Evolutionary conservation across 2,797 vertebrate genomes (phyloP).

Genomic region (Xiphophorus birchmanni): DNA sequence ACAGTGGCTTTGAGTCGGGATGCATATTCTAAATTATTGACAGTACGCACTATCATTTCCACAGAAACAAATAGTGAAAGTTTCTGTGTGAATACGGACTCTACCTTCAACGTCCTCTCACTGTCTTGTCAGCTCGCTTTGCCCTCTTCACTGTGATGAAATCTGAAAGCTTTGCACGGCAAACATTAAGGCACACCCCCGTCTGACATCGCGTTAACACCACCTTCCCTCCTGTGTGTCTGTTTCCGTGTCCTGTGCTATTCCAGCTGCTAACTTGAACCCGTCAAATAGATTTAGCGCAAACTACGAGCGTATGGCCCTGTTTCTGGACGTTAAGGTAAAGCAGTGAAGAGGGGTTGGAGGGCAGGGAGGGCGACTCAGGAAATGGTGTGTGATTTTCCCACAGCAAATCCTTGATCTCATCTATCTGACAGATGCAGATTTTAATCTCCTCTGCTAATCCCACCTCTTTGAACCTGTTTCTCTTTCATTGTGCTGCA

Average conservation of each 20-base stretch:
- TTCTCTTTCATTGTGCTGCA: conserved; percentile 17
- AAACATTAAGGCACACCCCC: conserved; percentile 1
- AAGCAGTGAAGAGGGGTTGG: background rate
- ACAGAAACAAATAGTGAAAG: background rate
- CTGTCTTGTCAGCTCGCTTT: background rate
- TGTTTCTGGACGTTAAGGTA: conserved; percentile 11
- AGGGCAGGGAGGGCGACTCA: background rate
- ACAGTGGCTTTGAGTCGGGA: no score
- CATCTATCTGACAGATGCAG: conserved; percentile 38
- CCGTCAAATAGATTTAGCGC: conserved; percentile 28
- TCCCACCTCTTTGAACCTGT: conserved; percentile 7
- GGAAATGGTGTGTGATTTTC: conserved; percentile 25
- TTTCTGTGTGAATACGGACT: background rate
- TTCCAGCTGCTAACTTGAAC: conserved; percentile 20
- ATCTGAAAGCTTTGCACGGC: conserved; percentile 14
- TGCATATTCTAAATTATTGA: background rate
- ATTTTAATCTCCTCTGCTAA: conserved; percentile 43
- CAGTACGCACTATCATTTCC: background rate
- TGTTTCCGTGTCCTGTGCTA: background rate
- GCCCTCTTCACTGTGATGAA: background rate
- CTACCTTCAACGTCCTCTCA: conserved; percentile 29
- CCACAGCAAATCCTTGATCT: conserved; percentile 38
- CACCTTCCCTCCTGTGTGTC: conserved; percentile 4
- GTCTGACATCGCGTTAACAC: conserved; percentile 33
- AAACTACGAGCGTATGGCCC: conserved; percentile 5